These are phyloP conservation scores for Suricata suricatta DNA, from an alignment of 2,113 vertebrate species.

Conservation along the genomic window DNA sequence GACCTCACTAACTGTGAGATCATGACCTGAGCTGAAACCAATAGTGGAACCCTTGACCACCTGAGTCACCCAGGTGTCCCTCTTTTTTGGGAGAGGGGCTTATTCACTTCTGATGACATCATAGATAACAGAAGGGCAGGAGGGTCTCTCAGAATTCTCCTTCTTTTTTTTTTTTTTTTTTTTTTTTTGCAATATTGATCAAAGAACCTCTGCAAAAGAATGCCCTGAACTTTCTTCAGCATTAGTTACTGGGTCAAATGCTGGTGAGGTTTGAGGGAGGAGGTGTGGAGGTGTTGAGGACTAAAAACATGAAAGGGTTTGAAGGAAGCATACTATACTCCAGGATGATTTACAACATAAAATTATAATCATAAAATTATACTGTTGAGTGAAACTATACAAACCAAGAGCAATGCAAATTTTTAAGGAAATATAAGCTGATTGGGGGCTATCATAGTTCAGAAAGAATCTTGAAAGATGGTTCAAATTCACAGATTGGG, in stretches of 20 bases:
- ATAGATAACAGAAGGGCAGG: background rate
- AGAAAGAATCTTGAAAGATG: background rate
- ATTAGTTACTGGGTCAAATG: background rate
- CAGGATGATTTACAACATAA: background rate
- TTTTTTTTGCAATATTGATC: background rate
- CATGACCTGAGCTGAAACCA: too few species aligned
- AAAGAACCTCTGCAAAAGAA: background rate
- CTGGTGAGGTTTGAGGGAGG: background rate
- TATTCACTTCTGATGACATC: conserved; percentile 43
- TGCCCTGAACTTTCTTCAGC: background rate
- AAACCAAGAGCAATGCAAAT: background rate
- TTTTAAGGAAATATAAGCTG: background rate
- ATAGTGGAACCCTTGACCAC: too few species aligned
- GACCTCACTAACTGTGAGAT: too few species aligned
- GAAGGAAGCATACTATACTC: background rate
- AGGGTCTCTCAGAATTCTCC: background rate
- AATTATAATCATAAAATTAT: background rate
- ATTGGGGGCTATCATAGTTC: background rate
- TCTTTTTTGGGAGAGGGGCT: too few species aligned
- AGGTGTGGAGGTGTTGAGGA: background rate
- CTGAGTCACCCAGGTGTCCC: too few species aligned
- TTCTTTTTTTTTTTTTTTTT: background rate
- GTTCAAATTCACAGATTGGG: background rate
- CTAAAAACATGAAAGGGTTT: background rate
- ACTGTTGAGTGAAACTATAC: background rate